Conservation (phyloP, 2,888 invertebrate genomes). For the Eupithecia exiguata region DNA sequence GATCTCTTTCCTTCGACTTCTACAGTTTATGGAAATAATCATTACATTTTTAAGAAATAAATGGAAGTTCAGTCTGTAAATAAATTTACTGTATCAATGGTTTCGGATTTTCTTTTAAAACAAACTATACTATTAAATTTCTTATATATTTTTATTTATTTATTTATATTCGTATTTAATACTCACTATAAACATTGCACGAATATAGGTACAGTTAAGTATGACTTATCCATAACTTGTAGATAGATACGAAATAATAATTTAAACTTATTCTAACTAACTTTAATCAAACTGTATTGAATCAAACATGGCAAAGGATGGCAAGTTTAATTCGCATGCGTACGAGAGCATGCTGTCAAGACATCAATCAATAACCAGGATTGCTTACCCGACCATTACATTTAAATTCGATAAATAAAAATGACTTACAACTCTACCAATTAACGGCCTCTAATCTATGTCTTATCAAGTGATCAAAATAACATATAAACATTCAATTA, state of each 20-base stretch:
- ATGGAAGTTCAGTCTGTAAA: constrained; percentile 63
- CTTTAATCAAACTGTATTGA: constrained; percentile 47
- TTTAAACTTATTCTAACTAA: constrained; percentile 8
- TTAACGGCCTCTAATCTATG: neutral
- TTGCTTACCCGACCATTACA: constrained; percentile 24
- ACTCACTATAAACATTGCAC: constrained; percentile 39
- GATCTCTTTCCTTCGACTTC: constrained; percentile 37
- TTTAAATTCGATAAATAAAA: constrained; percentile 6
- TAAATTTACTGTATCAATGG: constrained; percentile 59
- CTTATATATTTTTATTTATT: neutral
- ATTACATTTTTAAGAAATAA: constrained; percentile 39
- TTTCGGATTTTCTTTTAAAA: constrained; percentile 33
- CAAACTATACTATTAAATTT: neutral
- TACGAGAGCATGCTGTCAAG: constrained; percentile 33
- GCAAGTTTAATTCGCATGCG: constrained; percentile 75
- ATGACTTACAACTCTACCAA: constrained; percentile 3
- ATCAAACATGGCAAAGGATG: constrained; percentile 80
- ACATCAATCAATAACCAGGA: neutral
- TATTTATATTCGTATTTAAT: neutral
- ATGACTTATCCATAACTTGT: neutral
- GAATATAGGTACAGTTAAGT: constrained; percentile 14
- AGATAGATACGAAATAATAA: constrained; percentile 12
- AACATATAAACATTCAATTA: neutral
- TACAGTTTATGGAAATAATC: constrained; percentile 36
- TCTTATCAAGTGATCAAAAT: neutral